These are phyloP conservation scores for Vireo altiloquus DNA, from an alignment of 2,113 vertebrate genomes.

Conservation along the genomic window DNA sequence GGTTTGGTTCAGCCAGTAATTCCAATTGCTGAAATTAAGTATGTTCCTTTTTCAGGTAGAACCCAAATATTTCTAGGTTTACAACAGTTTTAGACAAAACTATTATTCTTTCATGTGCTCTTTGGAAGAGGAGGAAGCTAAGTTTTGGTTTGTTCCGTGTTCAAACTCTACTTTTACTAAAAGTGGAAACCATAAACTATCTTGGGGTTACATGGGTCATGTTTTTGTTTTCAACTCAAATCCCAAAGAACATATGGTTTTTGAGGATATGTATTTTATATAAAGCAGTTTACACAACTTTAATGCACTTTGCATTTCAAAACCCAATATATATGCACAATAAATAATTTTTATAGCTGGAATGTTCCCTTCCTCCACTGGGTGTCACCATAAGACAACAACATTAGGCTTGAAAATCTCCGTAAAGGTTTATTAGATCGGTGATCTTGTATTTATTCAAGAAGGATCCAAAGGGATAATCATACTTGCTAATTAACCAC, in stretches of 20 bases:
- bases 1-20: background rate
- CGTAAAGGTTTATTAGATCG: background rate
- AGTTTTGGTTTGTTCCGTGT: background rate
- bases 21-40: background rate
- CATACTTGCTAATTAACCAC: background rate
- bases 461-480: background rate
- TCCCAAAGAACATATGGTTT: background rate
- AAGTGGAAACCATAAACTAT: background rate
- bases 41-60: background rate
- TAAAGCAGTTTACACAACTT: background rate
- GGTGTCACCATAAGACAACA: conserved; percentile 67
- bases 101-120: background rate
- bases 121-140: background rate
- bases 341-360: background rate
- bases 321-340: background rate
- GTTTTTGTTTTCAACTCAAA: background rate
- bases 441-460: background rate
- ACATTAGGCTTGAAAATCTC: background rate
- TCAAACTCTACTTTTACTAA: background rate
- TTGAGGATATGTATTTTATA: background rate
- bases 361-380: conserved; percentile 55
- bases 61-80: background rate
- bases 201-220: background rate
- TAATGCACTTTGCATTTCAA: background rate
- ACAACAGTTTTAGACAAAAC: background rate